Conservation (phyloP, 1,140 invertebrate genomes). For the Caerostris darwini region DNA sequence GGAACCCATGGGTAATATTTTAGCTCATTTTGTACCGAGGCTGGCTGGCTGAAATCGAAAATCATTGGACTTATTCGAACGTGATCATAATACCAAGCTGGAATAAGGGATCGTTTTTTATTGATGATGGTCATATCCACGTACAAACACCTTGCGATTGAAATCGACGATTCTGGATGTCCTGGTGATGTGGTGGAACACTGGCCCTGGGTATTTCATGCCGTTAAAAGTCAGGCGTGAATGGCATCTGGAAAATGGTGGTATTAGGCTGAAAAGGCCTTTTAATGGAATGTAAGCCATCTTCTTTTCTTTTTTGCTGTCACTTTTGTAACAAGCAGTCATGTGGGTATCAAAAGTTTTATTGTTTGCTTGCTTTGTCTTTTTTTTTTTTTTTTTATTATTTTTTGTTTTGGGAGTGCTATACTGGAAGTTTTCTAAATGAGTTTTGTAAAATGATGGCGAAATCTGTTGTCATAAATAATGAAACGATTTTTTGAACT, state of each 20-base stretch:
- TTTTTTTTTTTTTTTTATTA: neutral
- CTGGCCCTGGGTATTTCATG: neutral
- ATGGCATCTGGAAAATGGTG: neutral
- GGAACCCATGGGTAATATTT: neutral
- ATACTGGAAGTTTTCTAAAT: neutral
- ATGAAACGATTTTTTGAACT: no score
- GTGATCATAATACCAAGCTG: neutral
- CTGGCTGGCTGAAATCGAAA: conserved; percentile 4
- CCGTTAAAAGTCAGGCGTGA: neutral
- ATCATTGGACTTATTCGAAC: conserved; percentile 23
- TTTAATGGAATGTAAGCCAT: neutral
- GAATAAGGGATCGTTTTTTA: neutral
- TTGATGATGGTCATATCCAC: neutral
- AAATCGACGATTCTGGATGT: neutral
- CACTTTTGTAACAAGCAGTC: neutral
- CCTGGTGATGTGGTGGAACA: neutral
- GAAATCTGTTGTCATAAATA: neutral
- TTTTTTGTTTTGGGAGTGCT: no score
- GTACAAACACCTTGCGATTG: conserved; percentile 4
- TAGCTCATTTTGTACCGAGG: conserved; percentile 12
- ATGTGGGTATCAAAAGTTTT: neutral
- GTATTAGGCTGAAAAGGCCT: neutral
- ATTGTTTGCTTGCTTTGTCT: neutral
- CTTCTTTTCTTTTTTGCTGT: conserved; percentile 9
- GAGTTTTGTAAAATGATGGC: neutral